Base-by-base conservation (phyloP, 2,113 vertebrate species). In the Ursus arctos region DNA sequence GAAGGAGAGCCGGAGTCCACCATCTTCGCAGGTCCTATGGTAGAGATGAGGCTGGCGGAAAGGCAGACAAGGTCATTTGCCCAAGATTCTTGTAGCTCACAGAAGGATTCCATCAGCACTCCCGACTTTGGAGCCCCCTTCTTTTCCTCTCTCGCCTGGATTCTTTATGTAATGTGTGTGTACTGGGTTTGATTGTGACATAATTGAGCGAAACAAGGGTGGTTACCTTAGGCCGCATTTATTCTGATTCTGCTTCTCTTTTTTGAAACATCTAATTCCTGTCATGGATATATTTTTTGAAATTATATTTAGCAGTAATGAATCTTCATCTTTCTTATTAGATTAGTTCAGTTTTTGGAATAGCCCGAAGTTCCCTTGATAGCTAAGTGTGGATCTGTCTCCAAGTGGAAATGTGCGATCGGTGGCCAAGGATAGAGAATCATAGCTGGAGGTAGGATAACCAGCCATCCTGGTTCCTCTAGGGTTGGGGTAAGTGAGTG, bases 11-110 rank as follows among this genome's bases (percentile, higher is more conserved):
- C 43, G 0, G 28, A 31, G 15, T 15, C 16, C 7, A 31, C 21
- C 28, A 2, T 6, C 36, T 18, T 15, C 16, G 16, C 22, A 0
- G n/a, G 28, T 19, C 15, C 8, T 28, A 3, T 3, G 10, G 3
- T 2, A 53, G 74, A 81, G 21, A 11, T 3, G 72, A 11, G 71
- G 71, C 71, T 14, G 40, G 40, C 9, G 9, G 76, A 33, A 33
- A 51, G 47, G 28, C 72, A 47, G 40, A 28, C 49, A 28, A 51
- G 76, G 47, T 77, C 76, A 2, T 77, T 51, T 77, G 43, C 24
- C 40, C 47, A 51, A 51, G 76, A 51, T 51, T 51, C 76, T 49
- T 33, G 4, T 21, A 26, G 12, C 31, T 21, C 14, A 69, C 49
- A 0, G 11, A 36, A 19, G 82, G 82, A 5, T 12, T 61, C 43